Conservation (phyloP, 1,140 invertebrate species). For the Heliconius eleuchia region DNA sequence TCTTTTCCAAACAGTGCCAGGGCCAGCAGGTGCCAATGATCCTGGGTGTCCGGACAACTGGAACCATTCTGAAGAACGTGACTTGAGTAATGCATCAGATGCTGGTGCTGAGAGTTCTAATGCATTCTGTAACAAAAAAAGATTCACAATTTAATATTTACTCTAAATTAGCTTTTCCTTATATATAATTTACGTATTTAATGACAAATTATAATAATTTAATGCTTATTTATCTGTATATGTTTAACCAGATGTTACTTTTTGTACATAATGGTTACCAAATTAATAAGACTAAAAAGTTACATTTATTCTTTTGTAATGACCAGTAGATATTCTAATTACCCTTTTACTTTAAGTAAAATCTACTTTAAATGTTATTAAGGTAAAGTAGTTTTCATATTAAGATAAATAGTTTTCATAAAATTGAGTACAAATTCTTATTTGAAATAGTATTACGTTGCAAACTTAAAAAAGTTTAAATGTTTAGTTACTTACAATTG, state of each 20-base stretch:
- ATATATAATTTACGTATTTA: not conserved
- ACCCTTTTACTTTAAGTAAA: conserved; percentile 18
- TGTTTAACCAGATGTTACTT: not conserved
- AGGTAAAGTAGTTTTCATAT: not conserved
- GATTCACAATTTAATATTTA: conserved; percentile 9
- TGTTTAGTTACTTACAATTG: conserved; percentile 75
- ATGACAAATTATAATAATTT: not conserved
- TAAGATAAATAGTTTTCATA: not conserved
- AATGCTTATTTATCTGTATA: not conserved
- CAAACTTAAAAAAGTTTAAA: conserved; percentile 14
- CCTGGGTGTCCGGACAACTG: conserved; percentile 96
- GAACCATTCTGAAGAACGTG: conserved; percentile 88
- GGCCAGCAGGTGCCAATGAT: conserved; percentile 95
- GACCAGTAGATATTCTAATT: conserved; percentile 17
- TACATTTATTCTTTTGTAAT: not conserved
- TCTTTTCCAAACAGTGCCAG: conserved; percentile 96
- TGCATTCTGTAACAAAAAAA: conserved; percentile 90
- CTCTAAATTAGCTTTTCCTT: not conserved
- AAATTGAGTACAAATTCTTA: not conserved
- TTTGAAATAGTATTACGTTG: not conserved
- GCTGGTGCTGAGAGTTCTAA: conserved; percentile 95
- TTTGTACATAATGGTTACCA: not conserved
- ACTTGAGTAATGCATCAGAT: conserved; percentile 92
- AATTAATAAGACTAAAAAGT: not conserved
- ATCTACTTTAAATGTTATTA: conserved; percentile 21